These are phyloP conservation scores for Achatina immaculata DNA, from an alignment of 1,140 invertebrate species.

Conservation along the genomic window DNA sequence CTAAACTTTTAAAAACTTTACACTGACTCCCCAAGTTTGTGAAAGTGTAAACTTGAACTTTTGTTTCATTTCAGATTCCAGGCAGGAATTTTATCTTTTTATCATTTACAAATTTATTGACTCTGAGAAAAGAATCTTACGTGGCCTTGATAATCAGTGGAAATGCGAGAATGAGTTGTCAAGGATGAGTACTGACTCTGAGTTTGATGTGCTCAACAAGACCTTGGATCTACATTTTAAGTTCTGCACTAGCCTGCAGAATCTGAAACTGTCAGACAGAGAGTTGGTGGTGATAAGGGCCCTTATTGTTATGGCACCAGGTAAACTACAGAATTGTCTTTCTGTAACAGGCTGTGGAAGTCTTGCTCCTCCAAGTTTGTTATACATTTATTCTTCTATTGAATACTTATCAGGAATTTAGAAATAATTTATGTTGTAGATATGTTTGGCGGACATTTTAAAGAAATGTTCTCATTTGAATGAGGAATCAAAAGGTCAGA, in stretches of 20 bases:
- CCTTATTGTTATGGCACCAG: conserved; percentile 19
- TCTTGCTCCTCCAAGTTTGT: no score
- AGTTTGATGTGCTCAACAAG: background rate
- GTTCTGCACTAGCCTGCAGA: conserved; percentile 5
- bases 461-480: no score
- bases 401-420: no score
- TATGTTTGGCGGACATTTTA: no score
- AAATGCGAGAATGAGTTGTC: background rate
- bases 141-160: conserved; percentile 1
- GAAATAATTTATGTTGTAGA: no score
- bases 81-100: conserved; percentile 5
- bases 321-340: background rate
- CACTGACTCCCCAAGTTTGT: no score
- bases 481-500: no score
- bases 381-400: no score
- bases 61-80: conserved; percentile 5
- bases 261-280: background rate
- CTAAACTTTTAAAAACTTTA: no score
- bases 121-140: background rate
- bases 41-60: no score
- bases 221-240: background rate
- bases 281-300: conserved; percentile 13
- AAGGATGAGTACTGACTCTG: background rate
- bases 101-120: background rate
- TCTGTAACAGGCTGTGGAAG: no score